These are phyloP conservation scores for Leptinotarsa haldemani DNA, from an alignment of 2,888 invertebrate genomes.

Conservation along the genomic window DNA sequence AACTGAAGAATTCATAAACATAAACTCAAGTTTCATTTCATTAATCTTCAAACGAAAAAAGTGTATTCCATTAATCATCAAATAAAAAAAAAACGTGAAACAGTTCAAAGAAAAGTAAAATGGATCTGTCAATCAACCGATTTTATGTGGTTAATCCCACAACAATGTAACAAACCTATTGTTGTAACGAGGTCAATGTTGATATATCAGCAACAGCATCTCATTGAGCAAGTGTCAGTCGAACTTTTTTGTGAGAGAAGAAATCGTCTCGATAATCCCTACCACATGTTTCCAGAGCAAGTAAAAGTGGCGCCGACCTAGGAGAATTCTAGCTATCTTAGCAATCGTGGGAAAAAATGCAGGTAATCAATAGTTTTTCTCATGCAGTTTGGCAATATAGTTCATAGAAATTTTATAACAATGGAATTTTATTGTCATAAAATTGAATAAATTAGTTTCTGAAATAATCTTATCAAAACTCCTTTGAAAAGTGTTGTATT, in stretches of 20 bases:
- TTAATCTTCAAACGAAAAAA: too few relatives aligned
- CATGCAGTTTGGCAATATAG: too few relatives aligned
- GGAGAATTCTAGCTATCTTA: not conserved
- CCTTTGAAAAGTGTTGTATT: too few relatives aligned
- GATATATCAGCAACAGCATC: not conserved
- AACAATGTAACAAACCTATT: not conserved
- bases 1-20: too few relatives aligned
- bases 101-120: slow-evolving; percentile 2
- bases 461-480: too few relatives aligned
- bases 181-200: slow-evolving; percentile 7
- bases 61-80: not conserved
- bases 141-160: not conserved
- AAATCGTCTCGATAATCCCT: slow-evolving; percentile 7
- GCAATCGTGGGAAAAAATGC: not conserved
- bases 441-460: too few relatives aligned
- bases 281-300: slow-evolving; percentile 2
- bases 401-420: too few relatives aligned
- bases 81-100: not conserved
- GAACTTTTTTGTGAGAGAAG: not conserved
- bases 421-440: too few relatives aligned
- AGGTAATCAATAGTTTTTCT: too few relatives aligned
- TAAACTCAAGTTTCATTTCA: too few relatives aligned
- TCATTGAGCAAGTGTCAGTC: not conserved
- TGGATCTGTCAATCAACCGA: not conserved
- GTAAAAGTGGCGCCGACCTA: slow-evolving; percentile 9